Conservation (phyloP, 1,140 invertebrate genomes). For the Drosophila rhopaloa region DNA sequence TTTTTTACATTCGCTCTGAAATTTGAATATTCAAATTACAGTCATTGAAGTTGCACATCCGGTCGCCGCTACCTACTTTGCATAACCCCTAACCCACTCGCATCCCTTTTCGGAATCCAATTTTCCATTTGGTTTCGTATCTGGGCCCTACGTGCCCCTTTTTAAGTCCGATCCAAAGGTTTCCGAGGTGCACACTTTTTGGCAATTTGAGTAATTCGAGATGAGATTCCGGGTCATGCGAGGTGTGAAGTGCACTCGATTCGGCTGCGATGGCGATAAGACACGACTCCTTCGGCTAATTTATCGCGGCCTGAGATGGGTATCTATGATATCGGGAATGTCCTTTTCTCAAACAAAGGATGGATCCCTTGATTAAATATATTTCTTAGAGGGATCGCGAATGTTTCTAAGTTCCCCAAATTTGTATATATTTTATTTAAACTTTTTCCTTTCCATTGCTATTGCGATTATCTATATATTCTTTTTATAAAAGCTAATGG, state of each 20-base stretch:
- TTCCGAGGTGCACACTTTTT: not conserved
- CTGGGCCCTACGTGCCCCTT: constrained; percentile 3
- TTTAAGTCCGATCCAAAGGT: constrained; percentile 1
- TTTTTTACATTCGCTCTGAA: constrained; percentile 28
- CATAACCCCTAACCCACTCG: constrained; percentile 31
- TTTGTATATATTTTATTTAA: too few relatives aligned
- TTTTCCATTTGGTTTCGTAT: constrained; percentile 69
- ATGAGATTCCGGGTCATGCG: constrained; percentile 8
- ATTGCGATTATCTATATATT: too few relatives aligned
- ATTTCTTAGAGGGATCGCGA: too few relatives aligned
- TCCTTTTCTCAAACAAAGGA: constrained; percentile 3
- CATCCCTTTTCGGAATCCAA: constrained; percentile 50
- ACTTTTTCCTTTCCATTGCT: too few relatives aligned
- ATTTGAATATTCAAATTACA: constrained; percentile 80
- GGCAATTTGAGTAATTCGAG: constrained; percentile 1
- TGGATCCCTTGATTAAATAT: too few relatives aligned
- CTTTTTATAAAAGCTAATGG: too few relatives aligned
- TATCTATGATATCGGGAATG: constrained; percentile 10
- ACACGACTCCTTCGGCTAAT: constrained; percentile 39
- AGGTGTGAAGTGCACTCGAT: constrained; percentile 58
- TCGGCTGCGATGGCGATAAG: constrained; percentile 51
- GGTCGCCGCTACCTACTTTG: constrained; percentile 54
- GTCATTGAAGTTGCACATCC: constrained; percentile 62
- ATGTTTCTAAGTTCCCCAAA: too few relatives aligned
- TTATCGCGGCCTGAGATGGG: constrained; percentile 35